Conservation (phyloP, 2,888 invertebrate genomes). For the Biston betularia region DNA sequence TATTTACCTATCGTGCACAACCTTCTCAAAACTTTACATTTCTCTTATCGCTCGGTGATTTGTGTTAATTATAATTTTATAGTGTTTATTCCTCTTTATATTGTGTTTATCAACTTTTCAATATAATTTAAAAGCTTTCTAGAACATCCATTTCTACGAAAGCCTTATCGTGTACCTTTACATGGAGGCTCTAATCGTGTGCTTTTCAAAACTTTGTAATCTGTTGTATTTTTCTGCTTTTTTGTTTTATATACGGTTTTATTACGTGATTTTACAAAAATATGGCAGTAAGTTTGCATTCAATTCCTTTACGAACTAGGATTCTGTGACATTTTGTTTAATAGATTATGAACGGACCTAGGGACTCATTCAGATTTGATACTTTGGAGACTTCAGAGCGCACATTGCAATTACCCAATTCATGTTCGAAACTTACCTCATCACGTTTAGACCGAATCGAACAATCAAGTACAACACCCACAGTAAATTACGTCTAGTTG, state of each 20-base stretch:
- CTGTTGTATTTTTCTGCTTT: conserved; percentile 60
- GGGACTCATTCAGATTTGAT: conserved; percentile 37
- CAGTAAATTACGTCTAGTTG: conserved; percentile 63
- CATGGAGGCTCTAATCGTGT: conserved; percentile 42
- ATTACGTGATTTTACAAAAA: conserved; percentile 68
- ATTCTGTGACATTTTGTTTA: conserved; percentile 45
- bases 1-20: conserved; percentile 83
- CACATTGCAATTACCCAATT: conserved; percentile 38
- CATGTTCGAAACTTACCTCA: conserved; percentile 26
- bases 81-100: conserved; percentile 29
- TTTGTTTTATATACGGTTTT: conserved; percentile 57
- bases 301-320: conserved; percentile 74
- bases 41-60: conserved; percentile 55
- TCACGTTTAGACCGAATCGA: conserved; percentile 52
- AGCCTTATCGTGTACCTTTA: conserved; percentile 42
- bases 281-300: conserved; percentile 83
- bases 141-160: conserved; percentile 45
- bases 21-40: conserved; percentile 76
- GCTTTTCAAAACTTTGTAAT: conserved; percentile 35
- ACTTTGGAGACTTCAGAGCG: conserved; percentile 33
- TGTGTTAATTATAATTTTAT: conserved; percentile 36
- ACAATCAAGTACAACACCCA: conserved; percentile 55
- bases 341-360: conserved; percentile 2
- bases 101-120: conserved; percentile 41
- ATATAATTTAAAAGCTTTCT: conserved; percentile 42